These are phyloP conservation scores for Antheraea mylitta DNA, from an alignment of 1,140 invertebrate species.

Conservation along the genomic window DNA sequence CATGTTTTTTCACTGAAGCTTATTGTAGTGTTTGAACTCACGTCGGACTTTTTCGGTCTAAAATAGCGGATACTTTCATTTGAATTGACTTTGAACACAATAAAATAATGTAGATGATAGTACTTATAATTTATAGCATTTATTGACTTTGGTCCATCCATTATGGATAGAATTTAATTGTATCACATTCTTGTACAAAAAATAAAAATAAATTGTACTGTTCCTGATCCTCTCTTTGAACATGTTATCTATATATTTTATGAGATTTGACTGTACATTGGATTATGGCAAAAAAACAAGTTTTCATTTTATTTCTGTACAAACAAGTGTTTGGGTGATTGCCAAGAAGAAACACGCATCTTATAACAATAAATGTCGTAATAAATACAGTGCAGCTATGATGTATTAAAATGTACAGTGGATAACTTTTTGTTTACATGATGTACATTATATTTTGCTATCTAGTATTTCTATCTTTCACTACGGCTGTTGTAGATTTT, in stretches of 20 bases:
- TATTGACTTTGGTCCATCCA: too few species aligned
- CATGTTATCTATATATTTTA: not conserved
- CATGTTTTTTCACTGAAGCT: too few species aligned
- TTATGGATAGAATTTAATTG: too few species aligned
- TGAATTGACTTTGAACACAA: too few species aligned
- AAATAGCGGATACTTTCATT: too few species aligned
- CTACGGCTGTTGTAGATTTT: not conserved
- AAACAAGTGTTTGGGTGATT: slow-evolving; percentile 4
- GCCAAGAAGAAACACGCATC: not conserved
- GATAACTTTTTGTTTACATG: not conserved
- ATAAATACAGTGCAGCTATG: not conserved
- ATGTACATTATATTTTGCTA: not conserved
- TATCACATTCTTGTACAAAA: too few species aligned
- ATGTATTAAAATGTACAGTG: not conserved
- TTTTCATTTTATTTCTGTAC: not conserved
- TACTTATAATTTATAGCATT: too few species aligned
- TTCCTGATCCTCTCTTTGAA: not conserved
- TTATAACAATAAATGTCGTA: slow-evolving; percentile 5
- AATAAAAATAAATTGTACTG: too few species aligned
- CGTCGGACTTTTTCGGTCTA: too few species aligned
- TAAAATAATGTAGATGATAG: too few species aligned
- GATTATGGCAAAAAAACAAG: slow-evolving; percentile 2
- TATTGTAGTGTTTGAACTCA: too few species aligned
- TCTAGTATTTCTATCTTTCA: not conserved
- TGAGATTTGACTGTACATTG: not conserved